Conservation (phyloP, 2,113 vertebrate genomes). For the Colaptes auratus region DNA sequence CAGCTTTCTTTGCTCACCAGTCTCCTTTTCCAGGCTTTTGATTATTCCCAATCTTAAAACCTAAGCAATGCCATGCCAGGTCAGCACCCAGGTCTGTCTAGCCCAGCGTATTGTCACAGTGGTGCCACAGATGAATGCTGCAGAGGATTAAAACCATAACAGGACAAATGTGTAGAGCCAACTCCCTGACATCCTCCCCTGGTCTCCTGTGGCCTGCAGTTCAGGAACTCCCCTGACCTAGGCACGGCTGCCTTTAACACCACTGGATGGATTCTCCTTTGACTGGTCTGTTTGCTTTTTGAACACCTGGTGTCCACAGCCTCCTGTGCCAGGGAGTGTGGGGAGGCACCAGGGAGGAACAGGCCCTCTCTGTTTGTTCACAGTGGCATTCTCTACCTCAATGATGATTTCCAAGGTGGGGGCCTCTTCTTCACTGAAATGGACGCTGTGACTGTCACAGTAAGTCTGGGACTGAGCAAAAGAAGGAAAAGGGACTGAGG, state of each 20-base stretch:
- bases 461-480: slow-evolving; percentile 53
- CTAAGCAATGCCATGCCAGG: not conserved
- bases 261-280: not conserved
- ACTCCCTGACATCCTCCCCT: not conserved
- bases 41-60: not conserved
- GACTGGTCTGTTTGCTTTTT: not conserved
- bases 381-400: slow-evolving; percentile 94
- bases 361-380: not conserved
- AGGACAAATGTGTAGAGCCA: rapidly evolving
- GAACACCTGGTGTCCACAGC: not conserved
- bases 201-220: not conserved
- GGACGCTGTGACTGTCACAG: slow-evolving; percentile 88
- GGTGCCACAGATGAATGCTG: not conserved
- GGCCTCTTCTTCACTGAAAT: slow-evolving; percentile 91
- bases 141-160: not conserved
- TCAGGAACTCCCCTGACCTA: not conserved
- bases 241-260: not conserved
- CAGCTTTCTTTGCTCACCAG: not conserved
- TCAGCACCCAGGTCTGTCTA: not conserved
- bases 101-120: not conserved
- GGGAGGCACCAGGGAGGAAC: not conserved
- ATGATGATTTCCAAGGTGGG: slow-evolving; percentile 92
- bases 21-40: not conserved
- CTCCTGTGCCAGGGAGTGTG: not conserved
- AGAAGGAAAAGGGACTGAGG: not conserved